Conservation (phyloP, 2,797 vertebrate genomes). For the Cichlasoma orientale region DNA sequence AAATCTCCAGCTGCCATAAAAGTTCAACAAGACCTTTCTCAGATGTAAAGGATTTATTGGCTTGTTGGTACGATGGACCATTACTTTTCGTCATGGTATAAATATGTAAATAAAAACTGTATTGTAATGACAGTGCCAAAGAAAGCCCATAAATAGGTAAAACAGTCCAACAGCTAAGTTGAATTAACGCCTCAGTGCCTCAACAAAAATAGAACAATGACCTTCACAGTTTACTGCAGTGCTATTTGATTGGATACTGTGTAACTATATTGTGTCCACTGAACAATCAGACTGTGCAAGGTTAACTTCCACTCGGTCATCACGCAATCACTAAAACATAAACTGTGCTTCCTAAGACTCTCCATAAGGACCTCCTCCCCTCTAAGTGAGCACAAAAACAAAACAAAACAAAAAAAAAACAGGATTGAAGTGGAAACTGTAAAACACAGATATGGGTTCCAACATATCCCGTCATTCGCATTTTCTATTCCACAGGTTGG, state of each 20-base stretch:
- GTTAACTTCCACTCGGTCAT: slow-evolving; percentile 6
- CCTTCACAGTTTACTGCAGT: slow-evolving; percentile 23
- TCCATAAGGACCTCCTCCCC: background rate
- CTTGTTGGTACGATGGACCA: background rate
- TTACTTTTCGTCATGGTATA: background rate
- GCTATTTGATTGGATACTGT: slow-evolving; percentile 2
- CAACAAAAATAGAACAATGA: slow-evolving; percentile 22
- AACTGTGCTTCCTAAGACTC: background rate
- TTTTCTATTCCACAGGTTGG: slow-evolving; percentile 65
- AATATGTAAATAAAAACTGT: background rate
- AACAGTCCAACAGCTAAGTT: background rate
- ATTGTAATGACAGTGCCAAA: background rate
- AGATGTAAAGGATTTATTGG: background rate
- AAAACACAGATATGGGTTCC: background rate
- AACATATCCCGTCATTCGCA: slow-evolving; percentile 42
- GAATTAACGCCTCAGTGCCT: background rate
- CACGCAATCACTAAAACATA: background rate
- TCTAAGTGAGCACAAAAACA: background rate
- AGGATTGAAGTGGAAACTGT: background rate
- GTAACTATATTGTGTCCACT: background rate
- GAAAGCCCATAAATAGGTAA: background rate
- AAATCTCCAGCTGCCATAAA: background rate
- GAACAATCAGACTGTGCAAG: background rate
- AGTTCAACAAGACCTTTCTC: background rate
- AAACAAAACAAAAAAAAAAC: background rate